A percentile compares a stretch with the other conserved stretches of the same genome.
Evolutionary conservation across 2,797 vertebrate species (phyloP).

Genomic region (Channallabes apus): DNA sequence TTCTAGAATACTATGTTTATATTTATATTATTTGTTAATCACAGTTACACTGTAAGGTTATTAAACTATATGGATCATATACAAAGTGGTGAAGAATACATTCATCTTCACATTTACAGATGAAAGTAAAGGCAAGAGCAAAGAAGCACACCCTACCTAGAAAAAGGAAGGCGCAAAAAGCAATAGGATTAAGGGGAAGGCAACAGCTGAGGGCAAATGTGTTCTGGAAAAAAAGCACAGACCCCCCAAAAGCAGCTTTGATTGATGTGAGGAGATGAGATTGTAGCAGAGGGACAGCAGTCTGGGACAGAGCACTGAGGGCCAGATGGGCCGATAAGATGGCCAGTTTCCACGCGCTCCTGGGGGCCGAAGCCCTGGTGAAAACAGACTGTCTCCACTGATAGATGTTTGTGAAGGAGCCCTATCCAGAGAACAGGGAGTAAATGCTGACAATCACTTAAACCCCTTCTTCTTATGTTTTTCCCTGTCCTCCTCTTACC

Average conservation of each 20-base stretch:
- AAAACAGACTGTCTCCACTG: constrained; percentile 60
- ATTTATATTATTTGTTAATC: background rate
- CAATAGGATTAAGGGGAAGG: constrained; percentile 19
- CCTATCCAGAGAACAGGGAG: constrained; percentile 45
- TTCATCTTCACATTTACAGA: background rate
- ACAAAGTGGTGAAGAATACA: background rate
- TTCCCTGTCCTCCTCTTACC: constrained; percentile 43
- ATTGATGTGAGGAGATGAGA: constrained; percentile 62
- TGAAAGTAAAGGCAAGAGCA: background rate
- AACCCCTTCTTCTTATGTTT: constrained; percentile 25
- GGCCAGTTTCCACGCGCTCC: constrained; percentile 56
- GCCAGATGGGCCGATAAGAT: constrained; percentile 59
- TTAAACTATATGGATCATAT: background rate
- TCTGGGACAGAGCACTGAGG: constrained; percentile 50
- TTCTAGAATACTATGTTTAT: background rate
- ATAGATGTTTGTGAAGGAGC: constrained; percentile 65
- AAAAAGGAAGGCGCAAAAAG: constrained; percentile 15
- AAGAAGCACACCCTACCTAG: background rate
- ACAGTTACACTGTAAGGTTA: background rate
- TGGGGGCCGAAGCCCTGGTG: constrained; percentile 53
- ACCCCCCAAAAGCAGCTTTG: constrained; percentile 45
- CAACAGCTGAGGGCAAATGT: constrained; percentile 34
- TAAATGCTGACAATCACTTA: constrained; percentile 59
- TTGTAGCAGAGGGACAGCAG: constrained; percentile 52
- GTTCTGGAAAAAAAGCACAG: constrained; percentile 36